These are phyloP conservation scores for Indicator indicator DNA, from an alignment of 2,113 vertebrate genomes.

Conservation along the genomic window DNA sequence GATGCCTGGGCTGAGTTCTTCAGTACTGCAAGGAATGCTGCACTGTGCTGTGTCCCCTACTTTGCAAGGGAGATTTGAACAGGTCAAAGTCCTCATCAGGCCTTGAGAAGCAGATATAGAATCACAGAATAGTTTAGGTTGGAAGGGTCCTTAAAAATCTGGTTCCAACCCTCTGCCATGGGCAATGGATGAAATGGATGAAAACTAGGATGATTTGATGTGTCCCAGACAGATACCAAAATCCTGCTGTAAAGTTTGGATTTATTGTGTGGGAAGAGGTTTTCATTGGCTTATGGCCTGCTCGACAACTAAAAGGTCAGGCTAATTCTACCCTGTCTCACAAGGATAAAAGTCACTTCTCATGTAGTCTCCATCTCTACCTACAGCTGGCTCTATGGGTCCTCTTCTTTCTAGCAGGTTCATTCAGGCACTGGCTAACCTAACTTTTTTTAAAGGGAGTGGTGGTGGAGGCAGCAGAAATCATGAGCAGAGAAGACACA, in stretches of 20 bases:
- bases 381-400: neutral
- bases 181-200: no score
- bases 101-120: neutral
- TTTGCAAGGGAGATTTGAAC: neutral
- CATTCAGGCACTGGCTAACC: neutral
- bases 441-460: neutral
- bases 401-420: neutral
- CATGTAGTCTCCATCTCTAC: neutral
- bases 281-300: neutral
- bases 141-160: no score
- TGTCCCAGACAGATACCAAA: neutral
- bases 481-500: neutral
- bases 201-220: neutral
- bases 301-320: neutral
- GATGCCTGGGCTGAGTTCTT: neutral
- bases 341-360: neutral
- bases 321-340: neutral
- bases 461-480: neutral
- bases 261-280: neutral
- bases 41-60: neutral
- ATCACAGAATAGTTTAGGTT: no score
- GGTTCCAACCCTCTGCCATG: no score
- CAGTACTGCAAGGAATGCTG: fast-evolving
- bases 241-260: neutral
- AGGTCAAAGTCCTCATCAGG: neutral